Evolutionary conservation across 2,113 vertebrate genomes (phyloP), one percentile per base, ranked within the genome.

Genomic region (Fregata magnificens): DNA sequence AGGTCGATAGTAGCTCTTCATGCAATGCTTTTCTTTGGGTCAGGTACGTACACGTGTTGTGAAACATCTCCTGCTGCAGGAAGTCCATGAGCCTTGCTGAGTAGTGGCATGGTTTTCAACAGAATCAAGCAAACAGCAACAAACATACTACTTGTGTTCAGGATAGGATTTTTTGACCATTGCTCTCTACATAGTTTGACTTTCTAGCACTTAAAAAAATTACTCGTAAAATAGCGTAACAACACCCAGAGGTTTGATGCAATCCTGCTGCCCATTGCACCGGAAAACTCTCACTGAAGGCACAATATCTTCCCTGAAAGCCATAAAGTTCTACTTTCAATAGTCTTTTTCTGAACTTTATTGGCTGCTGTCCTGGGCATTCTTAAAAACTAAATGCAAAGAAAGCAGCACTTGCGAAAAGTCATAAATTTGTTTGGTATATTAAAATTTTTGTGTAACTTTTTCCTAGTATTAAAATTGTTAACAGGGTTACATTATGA

Each of bases 151-250:
- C 19, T 20, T 6, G 7, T 31, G 50, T 63, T 32, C n/a, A 59
- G 32, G 36, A 32, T 5, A 17, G 26, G 29, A 31, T 31, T 44
- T 71, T 65, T 7, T 58, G 7, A 25, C 45, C 62, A 38, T 5
- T 4, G 0, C 9, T 63, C 21, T 55, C 45, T 44, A 44, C 0
- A 0, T 1, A 29, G 11, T 80, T 42, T 16, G 18, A 52, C 19
- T 58, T 90, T 28, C 22, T 38, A 71, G 22, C 29, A 28, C 20
- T 52, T 45, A 47, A 56, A 83, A 55, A 76, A 70, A 45, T 38
- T 9, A 56, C 24, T 9, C 1, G 1, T 34, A 52, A 59, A 66
- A 31, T 13, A 73, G 9, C 4, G 2, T 38, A 77, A 13, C 10
- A 21, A 5, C 7, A 28, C 28, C 49, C 40, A 10, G 45, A 55